Percentiles rank a stretch among this genome's conserved stretches.
Conservation (phyloP, 2,888 invertebrate genomes). For the Nephrotoma appendiculata region DNA sequence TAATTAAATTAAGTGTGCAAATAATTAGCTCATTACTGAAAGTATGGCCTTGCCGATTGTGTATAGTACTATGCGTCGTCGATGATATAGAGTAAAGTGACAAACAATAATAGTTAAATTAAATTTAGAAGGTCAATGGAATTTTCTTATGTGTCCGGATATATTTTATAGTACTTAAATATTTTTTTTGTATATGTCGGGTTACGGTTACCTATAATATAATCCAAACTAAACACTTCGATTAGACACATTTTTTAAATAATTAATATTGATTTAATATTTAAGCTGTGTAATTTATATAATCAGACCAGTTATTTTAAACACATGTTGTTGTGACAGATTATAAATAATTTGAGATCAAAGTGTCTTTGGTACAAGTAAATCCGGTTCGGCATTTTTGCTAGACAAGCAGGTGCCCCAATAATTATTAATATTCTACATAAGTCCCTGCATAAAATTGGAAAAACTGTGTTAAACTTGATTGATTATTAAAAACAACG, state of each 20-base stretch:
- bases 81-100: too few relatives aligned
- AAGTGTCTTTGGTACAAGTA: neutral
- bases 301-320: neutral
- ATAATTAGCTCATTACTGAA: neutral
- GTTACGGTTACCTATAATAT: neutral
- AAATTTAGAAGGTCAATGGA: neutral
- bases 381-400: neutral
- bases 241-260: neutral
- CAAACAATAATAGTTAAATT: neutral
- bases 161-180: neutral
- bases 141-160: neutral
- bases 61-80: neutral
- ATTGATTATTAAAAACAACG: too few relatives aligned
- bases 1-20: neutral
- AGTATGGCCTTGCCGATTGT: neutral
- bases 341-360: neutral
- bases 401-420: neutral
- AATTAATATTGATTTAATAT: neutral
- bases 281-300: neutral
- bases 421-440: neutral
- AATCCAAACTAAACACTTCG: neutral
- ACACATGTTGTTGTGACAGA: neutral
- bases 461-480: too few relatives aligned
- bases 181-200: neutral
- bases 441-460: too few relatives aligned